A percentile compares a stretch with the other conserved stretches of the same genome.
These are phyloP conservation scores for Lepus europaeus DNA, from an alignment of 2,113 vertebrate genomes.

Conservation along the genomic window DNA sequence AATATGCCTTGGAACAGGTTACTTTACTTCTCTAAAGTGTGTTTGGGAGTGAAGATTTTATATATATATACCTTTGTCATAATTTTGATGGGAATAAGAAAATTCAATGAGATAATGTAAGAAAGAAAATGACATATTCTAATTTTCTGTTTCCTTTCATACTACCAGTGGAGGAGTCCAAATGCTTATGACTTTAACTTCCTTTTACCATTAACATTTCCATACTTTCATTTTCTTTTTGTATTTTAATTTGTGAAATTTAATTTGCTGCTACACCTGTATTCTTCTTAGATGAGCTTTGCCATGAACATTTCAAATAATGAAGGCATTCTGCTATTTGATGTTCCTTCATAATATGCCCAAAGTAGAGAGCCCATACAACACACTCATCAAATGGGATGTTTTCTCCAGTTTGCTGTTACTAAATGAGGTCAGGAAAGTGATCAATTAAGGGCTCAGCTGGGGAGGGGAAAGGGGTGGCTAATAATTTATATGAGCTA, in stretches of 20 bases:
- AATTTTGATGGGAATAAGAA: not conserved
- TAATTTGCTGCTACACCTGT: not conserved
- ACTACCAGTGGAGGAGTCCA: not conserved
- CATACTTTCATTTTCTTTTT: not conserved
- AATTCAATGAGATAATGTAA: conserved; percentile 28
- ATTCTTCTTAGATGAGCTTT: conserved; percentile 55
- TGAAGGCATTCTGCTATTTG: conserved; percentile 41
- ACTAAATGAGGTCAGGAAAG: conserved; percentile 25
- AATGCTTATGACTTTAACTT: not conserved
- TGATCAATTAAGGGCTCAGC: not conserved
- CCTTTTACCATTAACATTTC: not conserved
- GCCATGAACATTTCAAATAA: conserved; percentile 22
- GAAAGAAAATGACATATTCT: not conserved
- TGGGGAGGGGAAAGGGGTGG: too few species aligned
- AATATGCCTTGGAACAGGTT: not conserved
- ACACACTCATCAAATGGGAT: not conserved
- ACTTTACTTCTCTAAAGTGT: not conserved
- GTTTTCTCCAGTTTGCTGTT: not conserved
- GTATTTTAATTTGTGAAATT: conserved; percentile 46
- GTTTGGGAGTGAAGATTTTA: not conserved
- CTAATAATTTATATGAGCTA: conserved; percentile 3
- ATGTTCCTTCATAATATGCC: conserved; percentile 41
- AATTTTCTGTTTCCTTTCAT: not conserved
- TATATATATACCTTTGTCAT: not conserved
- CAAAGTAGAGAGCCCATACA: not conserved